Percentiles rank a stretch among this genome's conserved stretches.
These are phyloP conservation scores for Phodopus roborovskii DNA, from an alignment of 2,113 vertebrate species.

Conservation along the genomic window DNA sequence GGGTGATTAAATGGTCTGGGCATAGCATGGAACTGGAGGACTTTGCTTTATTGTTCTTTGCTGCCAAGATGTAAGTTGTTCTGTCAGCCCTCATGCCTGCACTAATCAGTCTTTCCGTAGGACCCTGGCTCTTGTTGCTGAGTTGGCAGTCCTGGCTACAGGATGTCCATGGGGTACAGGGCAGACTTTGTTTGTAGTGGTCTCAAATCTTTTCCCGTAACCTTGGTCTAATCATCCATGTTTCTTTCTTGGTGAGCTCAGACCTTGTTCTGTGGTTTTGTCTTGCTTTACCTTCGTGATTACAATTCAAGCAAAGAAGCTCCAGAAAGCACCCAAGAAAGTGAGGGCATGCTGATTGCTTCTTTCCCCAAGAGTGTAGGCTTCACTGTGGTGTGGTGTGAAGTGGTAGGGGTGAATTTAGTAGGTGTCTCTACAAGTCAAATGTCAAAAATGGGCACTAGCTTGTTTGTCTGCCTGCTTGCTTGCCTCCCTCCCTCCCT, in stretches of 20 bases:
- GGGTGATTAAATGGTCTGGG: slow-evolving; percentile 8
- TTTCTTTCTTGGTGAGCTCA: background rate
- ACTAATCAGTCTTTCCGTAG: background rate
- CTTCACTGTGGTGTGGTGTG: too few species aligned
- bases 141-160: background rate
- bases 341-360: too few species aligned
- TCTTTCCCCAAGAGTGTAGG: too few species aligned
- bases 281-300: slow-evolving; percentile 3
- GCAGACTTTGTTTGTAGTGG: background rate
- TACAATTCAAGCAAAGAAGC: background rate
- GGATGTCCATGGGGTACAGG: background rate
- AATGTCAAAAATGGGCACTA: too few species aligned
- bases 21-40: background rate
- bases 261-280: background rate
- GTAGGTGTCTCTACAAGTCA: too few species aligned
- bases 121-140: background rate
- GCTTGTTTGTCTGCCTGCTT: too few species aligned
- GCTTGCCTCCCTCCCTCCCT: too few species aligned
- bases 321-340: too few species aligned
- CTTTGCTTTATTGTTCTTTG: background rate
- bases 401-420: too few species aligned
- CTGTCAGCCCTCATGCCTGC: too few species aligned
- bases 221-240: background rate
- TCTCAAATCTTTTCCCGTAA: background rate
- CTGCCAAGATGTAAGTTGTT: background rate